These are phyloP conservation scores for Plectropomus leopardus DNA, from an alignment of 2,113 vertebrate genomes.

Conservation along the genomic window DNA sequence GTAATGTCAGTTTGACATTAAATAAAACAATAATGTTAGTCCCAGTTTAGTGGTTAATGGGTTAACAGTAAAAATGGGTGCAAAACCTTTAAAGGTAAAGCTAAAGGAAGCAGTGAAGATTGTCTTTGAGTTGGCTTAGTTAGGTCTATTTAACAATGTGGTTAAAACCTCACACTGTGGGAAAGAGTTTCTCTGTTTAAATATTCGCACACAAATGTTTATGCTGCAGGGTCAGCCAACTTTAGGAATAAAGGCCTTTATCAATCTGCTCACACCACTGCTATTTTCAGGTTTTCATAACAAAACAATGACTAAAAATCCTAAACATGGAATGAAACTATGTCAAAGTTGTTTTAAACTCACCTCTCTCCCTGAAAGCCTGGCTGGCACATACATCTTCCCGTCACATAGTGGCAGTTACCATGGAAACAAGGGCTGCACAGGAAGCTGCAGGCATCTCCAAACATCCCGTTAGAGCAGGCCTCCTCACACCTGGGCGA, in stretches of 20 bases:
- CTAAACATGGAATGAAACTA: background rate
- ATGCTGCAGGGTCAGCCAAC: background rate
- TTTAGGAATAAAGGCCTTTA: background rate
- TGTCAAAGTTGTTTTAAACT: conserved; percentile 35
- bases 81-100: background rate
- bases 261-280: background rate
- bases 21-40: background rate
- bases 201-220: background rate
- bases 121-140: background rate
- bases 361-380: conserved; percentile 94
- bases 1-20: background rate
- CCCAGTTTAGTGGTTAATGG: background rate
- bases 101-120: background rate
- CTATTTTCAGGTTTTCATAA: background rate
- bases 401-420: conserved; percentile 89
- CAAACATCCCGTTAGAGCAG: conserved; percentile 88
- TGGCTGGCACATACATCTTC: conserved; percentile 89
- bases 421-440: conserved; percentile 89
- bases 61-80: no score
- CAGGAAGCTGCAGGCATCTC: conserved; percentile 85
- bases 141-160: background rate
- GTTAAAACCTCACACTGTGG: background rate
- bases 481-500: conserved; percentile 88
- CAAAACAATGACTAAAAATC: background rate
- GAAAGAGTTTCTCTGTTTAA: conserved; percentile 16